Base-by-base conservation (phyloP, 1,140 invertebrate genomes). In the Zophobas atratus region DNA sequence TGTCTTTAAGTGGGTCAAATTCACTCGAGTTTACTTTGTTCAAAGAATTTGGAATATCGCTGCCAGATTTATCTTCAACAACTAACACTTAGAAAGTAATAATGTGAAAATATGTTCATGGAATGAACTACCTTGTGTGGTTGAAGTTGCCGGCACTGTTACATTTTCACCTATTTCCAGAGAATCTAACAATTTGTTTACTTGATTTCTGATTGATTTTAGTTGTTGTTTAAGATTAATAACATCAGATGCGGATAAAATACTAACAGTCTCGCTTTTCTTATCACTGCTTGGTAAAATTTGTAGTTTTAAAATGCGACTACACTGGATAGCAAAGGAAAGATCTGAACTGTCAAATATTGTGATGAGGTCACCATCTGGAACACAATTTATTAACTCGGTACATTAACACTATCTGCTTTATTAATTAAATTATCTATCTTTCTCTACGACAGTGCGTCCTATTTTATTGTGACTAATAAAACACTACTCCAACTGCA, bases 291-390 rank as follows among this genome's bases (percentile, higher is more conserved):
- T 85, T 78, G 89, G 84, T 85, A 93, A 88, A 72, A 94, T 88
- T 78, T 90, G 90, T 35, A 94, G 87, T 85, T 92, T 93, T 55
- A 94, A 84, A 79, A 93, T 91, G 51, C 92, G 87, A 82, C 91
- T 92, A 80, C 92, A 93, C 83, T 93, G 92, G 77, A 94, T 92
- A 70, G 93, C 93, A 89, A 93, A 93, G 6, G 90, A 89, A 53
- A 94, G 85, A 85, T 94, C 93, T 4, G 92, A 91, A 83, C 91
- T 92, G 86, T 94, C 93, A 87, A 92, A 91, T 76, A 94, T 94
- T 43, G 93, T 93, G 76, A 94, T 92, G 60, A 94, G 85, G 86
- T 94, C 93, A 74, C 91, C 92, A 90, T 94, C 93, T 93, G 86
- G 67, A 90, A 88, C 49, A 53, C 56, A 39, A 36, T 73, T 77